Base-by-base conservation (phyloP, 2,888 invertebrate species). In the Cancer borealis region DNA sequence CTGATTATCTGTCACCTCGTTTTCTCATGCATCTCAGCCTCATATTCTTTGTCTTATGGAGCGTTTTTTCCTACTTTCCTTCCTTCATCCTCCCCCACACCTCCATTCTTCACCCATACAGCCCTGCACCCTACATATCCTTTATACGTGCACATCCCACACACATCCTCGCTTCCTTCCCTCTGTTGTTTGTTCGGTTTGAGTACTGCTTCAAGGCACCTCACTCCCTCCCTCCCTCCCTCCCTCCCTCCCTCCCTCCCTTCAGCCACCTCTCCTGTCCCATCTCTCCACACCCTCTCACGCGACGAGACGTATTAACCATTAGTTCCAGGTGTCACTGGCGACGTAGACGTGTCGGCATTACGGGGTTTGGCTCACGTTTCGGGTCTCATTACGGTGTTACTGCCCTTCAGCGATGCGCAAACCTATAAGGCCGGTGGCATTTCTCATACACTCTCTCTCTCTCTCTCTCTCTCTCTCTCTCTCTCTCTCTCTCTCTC, bases 361-460 rank as follows among this genome's bases (percentile, higher is more conserved):
- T 66, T 66, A 66, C 21, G n/a, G 66, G 66, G 66, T n/a, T n/a
- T 66, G n/a, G 66, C n/a, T n/a, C 66, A 17, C 21, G 66, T 66
- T 66, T n/a, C n/a, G 21, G 66, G n/a, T n/a, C 66, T 66, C 66
- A n/a, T 66, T 66, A 66, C 66, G 66, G 66, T 66, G n/a, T 66
- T 66, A n/a, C n/a, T 66, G 66, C 66, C 66, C 60, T 8, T n/a
- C 14, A 66, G 66, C 66, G 66, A n/a, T 66, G n/a, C n/a, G n/a
- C 6, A n/a, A 4, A 66, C 14, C 17, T 66, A 17, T 12, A 4
- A 4, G 66, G 21, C 14, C 17, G 4, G 21, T 12, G 54, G 54
- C 14, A 54, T 54, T 54, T 54, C 54, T 54, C 54, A 54, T 12
- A 54, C 8, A 54, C 14, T 2, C 8, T 2, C 66, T 1, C 66